Percentiles rank a stretch among this genome's conserved stretches.
Conservation (phyloP, 2,888 invertebrate species). For the Caenorhabditis panamensis region DNA sequence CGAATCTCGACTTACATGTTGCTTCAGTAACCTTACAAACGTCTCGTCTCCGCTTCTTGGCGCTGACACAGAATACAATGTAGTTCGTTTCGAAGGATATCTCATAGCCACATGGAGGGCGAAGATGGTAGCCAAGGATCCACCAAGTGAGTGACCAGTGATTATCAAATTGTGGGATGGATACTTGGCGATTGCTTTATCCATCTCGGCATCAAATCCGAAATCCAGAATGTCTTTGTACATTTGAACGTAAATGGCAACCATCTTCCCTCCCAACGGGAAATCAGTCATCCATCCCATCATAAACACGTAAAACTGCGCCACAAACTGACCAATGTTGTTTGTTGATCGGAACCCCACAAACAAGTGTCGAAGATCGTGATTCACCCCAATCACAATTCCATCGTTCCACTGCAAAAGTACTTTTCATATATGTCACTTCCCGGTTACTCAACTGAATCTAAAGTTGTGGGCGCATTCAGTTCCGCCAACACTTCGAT, state of each 20-base stretch:
- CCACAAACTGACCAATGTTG: slow-evolving; percentile 28
- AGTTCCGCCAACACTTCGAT: slow-evolving; percentile 26
- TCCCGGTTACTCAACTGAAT: slow-evolving; percentile 7
- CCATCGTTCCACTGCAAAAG: slow-evolving; percentile 41
- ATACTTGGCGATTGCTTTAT: slow-evolving; percentile 21
- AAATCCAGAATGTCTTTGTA: slow-evolving; percentile 52
- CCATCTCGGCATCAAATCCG: slow-evolving; percentile 46
- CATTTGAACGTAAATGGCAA: slow-evolving; percentile 43
- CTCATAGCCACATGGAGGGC: slow-evolving; percentile 60
- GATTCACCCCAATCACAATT: slow-evolving; percentile 50
- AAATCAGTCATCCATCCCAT: slow-evolving; percentile 54
- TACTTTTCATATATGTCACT: not conserved
- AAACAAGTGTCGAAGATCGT: slow-evolving; percentile 46
- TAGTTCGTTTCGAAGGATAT: slow-evolving; percentile 26
- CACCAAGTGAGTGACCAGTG: slow-evolving; percentile 66
- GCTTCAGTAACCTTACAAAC: slow-evolving; percentile 48
- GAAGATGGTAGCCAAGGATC: slow-evolving; percentile 61
- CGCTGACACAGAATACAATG: slow-evolving; percentile 52
- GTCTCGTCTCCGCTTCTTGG: slow-evolving; percentile 64
- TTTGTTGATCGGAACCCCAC: slow-evolving; percentile 56
- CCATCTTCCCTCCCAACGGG: slow-evolving; percentile 54
- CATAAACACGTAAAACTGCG: slow-evolving; percentile 51
- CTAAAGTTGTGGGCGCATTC: slow-evolving; percentile 29
- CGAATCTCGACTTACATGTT: slow-evolving; percentile 16
- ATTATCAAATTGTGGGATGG: slow-evolving; percentile 51